Conservation (phyloP, 2,113 vertebrate species). For the Cettia cetti region DNA sequence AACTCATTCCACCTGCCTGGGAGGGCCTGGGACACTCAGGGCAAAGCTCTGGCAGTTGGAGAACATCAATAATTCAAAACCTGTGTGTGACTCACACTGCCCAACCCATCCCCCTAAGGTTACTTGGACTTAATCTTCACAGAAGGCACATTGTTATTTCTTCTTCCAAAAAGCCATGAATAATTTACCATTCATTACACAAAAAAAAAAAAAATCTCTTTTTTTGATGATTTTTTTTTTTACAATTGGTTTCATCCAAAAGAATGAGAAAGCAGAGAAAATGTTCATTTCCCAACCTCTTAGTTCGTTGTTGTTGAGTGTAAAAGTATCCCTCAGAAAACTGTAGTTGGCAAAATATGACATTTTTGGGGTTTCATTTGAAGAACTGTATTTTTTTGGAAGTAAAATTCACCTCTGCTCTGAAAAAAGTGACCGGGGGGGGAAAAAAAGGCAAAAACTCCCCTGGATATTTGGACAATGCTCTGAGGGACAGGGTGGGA, state of each 20-base stretch:
- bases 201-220: background rate
- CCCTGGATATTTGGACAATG: background rate
- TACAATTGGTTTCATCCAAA: background rate
- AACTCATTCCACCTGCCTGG: constrained; percentile 11
- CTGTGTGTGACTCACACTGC: constrained; percentile 11
- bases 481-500: background rate
- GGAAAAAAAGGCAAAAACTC: background rate
- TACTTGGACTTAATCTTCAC: constrained; percentile 24
- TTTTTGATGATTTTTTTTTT: background rate
- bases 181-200: constrained; percentile 49
- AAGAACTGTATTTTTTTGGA: background rate
- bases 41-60: background rate
- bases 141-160: constrained; percentile 36
- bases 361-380: background rate
- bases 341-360: background rate
- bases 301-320: background rate
- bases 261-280: background rate
- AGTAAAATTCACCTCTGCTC: background rate
- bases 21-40: background rate
- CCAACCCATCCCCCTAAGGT: constrained; percentile 39
- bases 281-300: background rate
- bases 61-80: constrained; percentile 42
- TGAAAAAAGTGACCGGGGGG: background rate
- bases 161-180: constrained; percentile 26
- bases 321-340: background rate